These are phyloP conservation scores for Anorthoa munda DNA, from an alignment of 2,888 invertebrate species.

Conservation along the genomic window DNA sequence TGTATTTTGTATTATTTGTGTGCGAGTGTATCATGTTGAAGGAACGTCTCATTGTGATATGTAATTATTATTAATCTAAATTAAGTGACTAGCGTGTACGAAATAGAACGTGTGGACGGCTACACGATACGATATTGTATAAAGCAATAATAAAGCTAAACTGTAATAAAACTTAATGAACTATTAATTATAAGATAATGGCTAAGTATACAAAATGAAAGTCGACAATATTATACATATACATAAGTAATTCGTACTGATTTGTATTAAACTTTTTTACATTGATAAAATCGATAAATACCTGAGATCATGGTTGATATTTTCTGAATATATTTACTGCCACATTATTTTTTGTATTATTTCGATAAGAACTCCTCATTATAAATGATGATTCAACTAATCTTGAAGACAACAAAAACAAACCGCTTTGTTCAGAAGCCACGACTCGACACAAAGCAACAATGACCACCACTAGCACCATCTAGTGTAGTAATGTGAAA, in stretches of 20 bases:
- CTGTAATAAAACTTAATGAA: constrained; percentile 72
- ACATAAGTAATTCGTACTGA: constrained; percentile 83
- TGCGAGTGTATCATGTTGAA: constrained; percentile 87
- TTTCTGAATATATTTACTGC: constrained; percentile 91
- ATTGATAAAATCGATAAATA: constrained; percentile 84
- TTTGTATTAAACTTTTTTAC: constrained; percentile 85
- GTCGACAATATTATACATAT: constrained; percentile 79
- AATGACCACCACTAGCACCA: constrained; percentile 59
- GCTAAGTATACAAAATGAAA: constrained; percentile 85
- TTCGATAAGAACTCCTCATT: constrained; percentile 68
- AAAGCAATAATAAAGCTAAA: constrained; percentile 85
- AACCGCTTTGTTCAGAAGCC: constrained; percentile 61
- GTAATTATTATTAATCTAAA: constrained; percentile 91
- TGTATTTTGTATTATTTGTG: constrained; percentile 86
- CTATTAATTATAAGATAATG: constrained; percentile 84
- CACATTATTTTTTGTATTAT: constrained; percentile 80
- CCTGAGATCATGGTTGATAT: constrained; percentile 86
- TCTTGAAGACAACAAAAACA: constrained; percentile 64
- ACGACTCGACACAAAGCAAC: constrained; percentile 35
- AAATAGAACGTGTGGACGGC: constrained; percentile 85
- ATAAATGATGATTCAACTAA: constrained; percentile 63
- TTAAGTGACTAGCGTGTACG: constrained; percentile 89
- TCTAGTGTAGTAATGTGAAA: constrained; percentile 41
- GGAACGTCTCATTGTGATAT: constrained; percentile 91
- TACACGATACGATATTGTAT: constrained; percentile 89